A percentile compares a stretch with the other conserved stretches of the same genome.
Evolutionary conservation across 2,113 vertebrate species (phyloP).

Genomic region (Octodon degus): DNA sequence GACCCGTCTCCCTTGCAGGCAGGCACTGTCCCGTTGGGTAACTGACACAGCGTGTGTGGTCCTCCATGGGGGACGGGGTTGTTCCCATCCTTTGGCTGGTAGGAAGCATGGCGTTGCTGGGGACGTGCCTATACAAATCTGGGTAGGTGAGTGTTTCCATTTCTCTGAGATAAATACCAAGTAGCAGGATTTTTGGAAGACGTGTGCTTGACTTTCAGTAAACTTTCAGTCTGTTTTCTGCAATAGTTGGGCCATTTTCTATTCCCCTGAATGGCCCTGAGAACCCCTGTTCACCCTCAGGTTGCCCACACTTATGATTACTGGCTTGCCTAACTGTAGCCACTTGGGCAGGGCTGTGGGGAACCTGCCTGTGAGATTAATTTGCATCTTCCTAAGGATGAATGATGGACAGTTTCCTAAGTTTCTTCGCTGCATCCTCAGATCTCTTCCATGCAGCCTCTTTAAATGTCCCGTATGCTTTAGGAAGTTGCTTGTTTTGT

Average conservation of each 20-base stretch:
- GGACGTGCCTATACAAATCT: not conserved
- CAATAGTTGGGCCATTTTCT: fast-evolving
- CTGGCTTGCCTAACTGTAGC: not conserved
- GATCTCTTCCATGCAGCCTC: not conserved
- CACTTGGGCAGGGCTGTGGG: not conserved
- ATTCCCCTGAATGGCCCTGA: not conserved
- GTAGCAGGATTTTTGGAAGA: not conserved
- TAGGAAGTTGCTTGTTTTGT: not conserved
- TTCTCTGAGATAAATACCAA: not conserved
- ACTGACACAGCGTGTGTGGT: fast-evolving
- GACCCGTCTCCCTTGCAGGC: too few species aligned
- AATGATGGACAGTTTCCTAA: not conserved
- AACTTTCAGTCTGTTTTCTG: not conserved
- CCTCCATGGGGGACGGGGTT: fast-evolving
- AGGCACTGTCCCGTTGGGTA: not conserved
- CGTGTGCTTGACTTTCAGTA: not conserved
- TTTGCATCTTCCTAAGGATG: not conserved
- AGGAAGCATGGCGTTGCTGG: not conserved
- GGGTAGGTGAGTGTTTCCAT: not conserved
- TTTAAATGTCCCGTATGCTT: not conserved
- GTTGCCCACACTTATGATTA: not conserved
- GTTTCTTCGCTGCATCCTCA: not conserved
- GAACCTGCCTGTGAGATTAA: not conserved
- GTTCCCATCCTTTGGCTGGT: not conserved
- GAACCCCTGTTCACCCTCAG: fast-evolving